Evolutionary conservation across 2,888 invertebrate species (phyloP), one percentile per base, ranked within the genome.

Genomic region (Chymomyza procnemis): DNA sequence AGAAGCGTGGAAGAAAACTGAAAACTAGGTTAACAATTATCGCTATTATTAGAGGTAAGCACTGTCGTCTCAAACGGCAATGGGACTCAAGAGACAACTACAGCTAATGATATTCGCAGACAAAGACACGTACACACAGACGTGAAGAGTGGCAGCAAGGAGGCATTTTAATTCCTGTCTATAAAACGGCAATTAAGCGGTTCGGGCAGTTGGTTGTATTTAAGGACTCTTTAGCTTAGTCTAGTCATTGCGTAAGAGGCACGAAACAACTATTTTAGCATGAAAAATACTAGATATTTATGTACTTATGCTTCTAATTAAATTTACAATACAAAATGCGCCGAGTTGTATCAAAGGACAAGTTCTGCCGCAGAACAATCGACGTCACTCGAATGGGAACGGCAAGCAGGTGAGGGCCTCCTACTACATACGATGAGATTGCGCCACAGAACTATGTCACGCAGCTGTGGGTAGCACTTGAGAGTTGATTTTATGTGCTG

Each of bases 161-260:
- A 52, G 52, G 22, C 21, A 18, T 46, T 30, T 54, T 47, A 18
- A 18, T 61, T 64, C 58, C 12, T 12, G 34, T 41, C 12, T 12
- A 12, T 41, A 3, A 41, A 12, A 12, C 12, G 6, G 3, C 12
- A 41, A 12, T 41, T 41, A 41, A 5, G 34, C 12, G 12, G 2
- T 9, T 4, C 34, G 12, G 1, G 1, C 34, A 41, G 9, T 1
- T 41, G 34, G 34, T 41, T 26, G 6, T 26, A 26, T 26, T 26
- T 26, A 26, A 30, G 46, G 58, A 22, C 48, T 46, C 46, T 60
- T 72, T 65, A 74, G 74, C 74, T 72, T 65, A 77, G 69, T 72
- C 66, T 12, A 74, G 76, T 76, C 73, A 68, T 61, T 57, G 54
- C 67, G 61, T 64, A 57, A 69, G 69, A 69, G 12, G 12, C 9